Base-by-base conservation (phyloP, 2,888 invertebrate species). In the Eulithis prunata region DNA sequence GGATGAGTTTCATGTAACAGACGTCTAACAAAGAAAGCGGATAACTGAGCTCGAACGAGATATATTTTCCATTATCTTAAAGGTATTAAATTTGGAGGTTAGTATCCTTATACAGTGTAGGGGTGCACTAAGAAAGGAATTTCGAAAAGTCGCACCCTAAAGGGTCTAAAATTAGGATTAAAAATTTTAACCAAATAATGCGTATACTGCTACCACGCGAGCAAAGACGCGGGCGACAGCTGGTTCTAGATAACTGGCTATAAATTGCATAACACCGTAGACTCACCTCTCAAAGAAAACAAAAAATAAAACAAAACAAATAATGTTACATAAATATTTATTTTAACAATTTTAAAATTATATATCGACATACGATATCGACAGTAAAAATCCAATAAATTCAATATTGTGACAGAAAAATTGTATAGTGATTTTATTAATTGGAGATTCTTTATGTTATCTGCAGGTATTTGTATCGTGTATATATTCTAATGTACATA, bases 241-340 rank as follows among this genome's bases (percentile, higher is more conserved):
- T 21, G 21, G 21, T 21, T 21, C 21, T 57, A 43, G 43, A 54
- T 28, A 10, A 82, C 82, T 86, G 86, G 81, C 79, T 86, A 89
- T 90, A 91, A 91, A 91, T 91, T 92, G 92, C 91, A 91, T 91
- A 91, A 90, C 90, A 90, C 89, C 80, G 86, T 87, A 87, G 89
- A 89, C 89, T 86, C 88, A 88, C 88, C 83, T 76, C 47, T 32
- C 62, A 75, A 66, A 38, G 32, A 13, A 38, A 78, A 80, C 76
- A 77, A 73, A 77, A 80, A 89, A 90, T 87, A 82, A 85, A 89
- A 89, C 87, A 82, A 85, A 87, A 85, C 78, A 75, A 75, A 78
- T 76, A 85, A 86, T 87, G 83, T 88, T 90, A 90, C 82, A 90
- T 90, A 90, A 90, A 91, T 91, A 90, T 91, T 91, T 91, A 91